Evolutionary conservation across 2,888 invertebrate species (phyloP).

Genomic region (Drosophila seclusa): DNA sequence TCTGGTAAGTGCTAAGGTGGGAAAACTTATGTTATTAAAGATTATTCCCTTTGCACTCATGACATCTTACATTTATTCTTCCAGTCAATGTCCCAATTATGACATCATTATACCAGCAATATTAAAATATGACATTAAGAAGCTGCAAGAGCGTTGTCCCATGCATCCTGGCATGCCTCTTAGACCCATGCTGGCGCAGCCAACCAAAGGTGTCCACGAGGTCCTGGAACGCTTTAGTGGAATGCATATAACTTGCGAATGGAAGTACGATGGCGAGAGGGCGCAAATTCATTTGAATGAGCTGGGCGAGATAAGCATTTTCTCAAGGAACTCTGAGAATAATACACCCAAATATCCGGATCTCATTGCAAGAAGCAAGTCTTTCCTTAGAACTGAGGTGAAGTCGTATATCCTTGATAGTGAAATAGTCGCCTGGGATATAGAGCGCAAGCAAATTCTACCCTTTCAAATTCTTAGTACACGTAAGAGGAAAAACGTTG

Average conservation of each 20-base stretch:
- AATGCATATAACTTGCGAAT: conserved; percentile 97
- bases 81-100: conserved; percentile 97
- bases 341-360: conserved; percentile 98
- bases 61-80: conserved; percentile 57
- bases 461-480: conserved; percentile 99
- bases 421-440: conserved; percentile 99
- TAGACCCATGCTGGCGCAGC: conserved; percentile 99
- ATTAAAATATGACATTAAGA: conserved; percentile 90
- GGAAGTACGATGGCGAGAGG: conserved; percentile 99
- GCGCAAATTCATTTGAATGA: conserved; percentile 94
- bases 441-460: conserved; percentile 93
- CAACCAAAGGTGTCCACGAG: conserved; percentile 96
- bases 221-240: conserved; percentile 93
- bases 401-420: conserved; percentile 96
- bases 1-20: conserved; percentile 88
- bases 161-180: conserved; percentile 96
- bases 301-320: conserved; percentile 91
- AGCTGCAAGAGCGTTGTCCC: conserved; percentile 92
- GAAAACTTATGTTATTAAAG: background rate
- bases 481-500: conserved; percentile 94
- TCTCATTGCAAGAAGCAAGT: conserved; percentile 90
- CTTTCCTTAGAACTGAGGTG: conserved; percentile 87
- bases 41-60: background rate
- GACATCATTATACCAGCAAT: conserved; percentile 92
- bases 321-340: conserved; percentile 98